A percentile compares a stretch with the other conserved stretches of the same genome.
phyloP scores from a whole-genome alignment of 1,140 invertebrate genomes.

The Drosophila takahashii region DNA sequence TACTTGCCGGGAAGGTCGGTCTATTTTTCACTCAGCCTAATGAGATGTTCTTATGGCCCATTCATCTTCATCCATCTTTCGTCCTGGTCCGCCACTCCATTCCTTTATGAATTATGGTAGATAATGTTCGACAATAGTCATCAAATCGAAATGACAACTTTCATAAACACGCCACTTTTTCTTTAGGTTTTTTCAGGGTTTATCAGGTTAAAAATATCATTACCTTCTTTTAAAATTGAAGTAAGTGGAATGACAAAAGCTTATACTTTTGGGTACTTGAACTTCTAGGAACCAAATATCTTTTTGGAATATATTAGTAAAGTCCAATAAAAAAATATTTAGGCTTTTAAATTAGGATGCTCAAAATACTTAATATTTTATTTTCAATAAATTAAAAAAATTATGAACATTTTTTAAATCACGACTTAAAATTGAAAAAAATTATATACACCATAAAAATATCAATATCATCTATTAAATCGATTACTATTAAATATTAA shows the following conservation, averaged over 20 bases:
- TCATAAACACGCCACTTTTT: slow-evolving; percentile 10
- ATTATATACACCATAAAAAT: no score
- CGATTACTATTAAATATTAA: no score
- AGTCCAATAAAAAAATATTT: no score
- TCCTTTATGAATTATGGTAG: slow-evolving; percentile 41
- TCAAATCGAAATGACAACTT: slow-evolving; percentile 40
- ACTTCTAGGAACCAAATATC: background rate
- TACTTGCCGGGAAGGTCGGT: slow-evolving; percentile 16
- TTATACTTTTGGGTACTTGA: background rate
- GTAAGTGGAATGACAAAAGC: background rate
- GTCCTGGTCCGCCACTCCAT: background rate
- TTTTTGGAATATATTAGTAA: background rate
- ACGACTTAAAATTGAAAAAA: no score
- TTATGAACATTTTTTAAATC: no score
- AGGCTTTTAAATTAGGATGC: no score
- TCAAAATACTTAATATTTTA: no score
- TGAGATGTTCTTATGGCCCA: slow-evolving; percentile 42
- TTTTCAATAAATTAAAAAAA: no score
- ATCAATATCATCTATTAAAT: no score
- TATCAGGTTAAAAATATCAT: slow-evolving; percentile 3
- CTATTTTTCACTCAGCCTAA: slow-evolving; percentile 54
- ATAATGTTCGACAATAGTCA: slow-evolving; percentile 51
- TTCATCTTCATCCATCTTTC: slow-evolving; percentile 50
- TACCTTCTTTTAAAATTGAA: background rate
- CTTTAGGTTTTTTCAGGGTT: background rate